phyloP scores from a whole-genome alignment of 2,888 invertebrate species.

The Lumbricus terrestris region DNA sequence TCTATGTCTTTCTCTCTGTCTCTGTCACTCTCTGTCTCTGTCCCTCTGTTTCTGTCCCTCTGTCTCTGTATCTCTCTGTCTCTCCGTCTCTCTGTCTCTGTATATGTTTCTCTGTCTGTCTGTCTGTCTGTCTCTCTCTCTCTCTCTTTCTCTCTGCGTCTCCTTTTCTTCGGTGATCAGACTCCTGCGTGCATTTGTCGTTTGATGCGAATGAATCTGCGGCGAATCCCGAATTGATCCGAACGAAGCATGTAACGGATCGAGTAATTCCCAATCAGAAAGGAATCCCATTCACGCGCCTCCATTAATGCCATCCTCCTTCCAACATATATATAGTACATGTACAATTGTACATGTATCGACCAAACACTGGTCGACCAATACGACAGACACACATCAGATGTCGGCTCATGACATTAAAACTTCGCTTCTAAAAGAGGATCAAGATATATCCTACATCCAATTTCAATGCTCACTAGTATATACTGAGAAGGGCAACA shows the following conservation, averaged over 20 bases:
- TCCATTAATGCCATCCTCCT: not conserved
- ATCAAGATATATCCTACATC: not conserved
- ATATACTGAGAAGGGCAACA: too few species aligned
- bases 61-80: slow-evolving; percentile 11
- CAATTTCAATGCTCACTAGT: too few species aligned
- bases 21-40: not conserved
- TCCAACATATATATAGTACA: too few species aligned
- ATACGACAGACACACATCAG: not conserved
- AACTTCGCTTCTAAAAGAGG: not conserved
- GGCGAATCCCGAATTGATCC: not conserved
- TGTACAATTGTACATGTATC: too few species aligned
- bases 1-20: not conserved
- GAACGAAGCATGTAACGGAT: not conserved
- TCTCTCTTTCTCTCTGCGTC: not conserved
- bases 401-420: not conserved
- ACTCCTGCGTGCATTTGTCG: not conserved
- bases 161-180: not conserved
- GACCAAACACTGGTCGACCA: too few species aligned
- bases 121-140: slow-evolving; percentile 15
- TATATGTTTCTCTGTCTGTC: not conserved
- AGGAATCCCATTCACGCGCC: not conserved
- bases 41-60: not conserved
- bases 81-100: not conserved
- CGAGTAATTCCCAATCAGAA: not conserved
- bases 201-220: not conserved